These are phyloP conservation scores for Labia minor DNA, from an alignment of 2,888 invertebrate species.

Conservation along the genomic window DNA sequence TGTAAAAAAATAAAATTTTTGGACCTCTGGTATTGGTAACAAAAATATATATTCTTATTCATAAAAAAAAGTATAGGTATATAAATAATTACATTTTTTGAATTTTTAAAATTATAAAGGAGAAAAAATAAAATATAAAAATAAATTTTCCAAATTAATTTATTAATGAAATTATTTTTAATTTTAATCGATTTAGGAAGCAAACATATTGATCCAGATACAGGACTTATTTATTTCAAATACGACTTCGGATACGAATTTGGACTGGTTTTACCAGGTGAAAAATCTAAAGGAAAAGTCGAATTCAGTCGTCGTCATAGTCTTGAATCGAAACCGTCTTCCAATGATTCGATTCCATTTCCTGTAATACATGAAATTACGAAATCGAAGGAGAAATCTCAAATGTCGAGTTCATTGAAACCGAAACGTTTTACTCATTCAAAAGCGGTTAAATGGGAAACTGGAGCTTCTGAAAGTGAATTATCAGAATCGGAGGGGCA, in stretches of 20 bases:
- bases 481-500: conserved; percentile 47
- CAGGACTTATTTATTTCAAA: conserved; percentile 68
- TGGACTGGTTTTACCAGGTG: conserved; percentile 58
- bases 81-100: too few relatives aligned
- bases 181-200: conserved; percentile 50
- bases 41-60: too few relatives aligned
- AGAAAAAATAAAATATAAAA: too few relatives aligned
- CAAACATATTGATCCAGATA: conserved; percentile 64
- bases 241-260: conserved; percentile 73
- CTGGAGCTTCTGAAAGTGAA: conserved; percentile 51
- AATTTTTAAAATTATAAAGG: too few relatives aligned
- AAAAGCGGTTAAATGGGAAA: conserved; percentile 46
- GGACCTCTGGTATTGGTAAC: too few relatives aligned
- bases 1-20: too few relatives aligned
- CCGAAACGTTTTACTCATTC: conserved; percentile 37
- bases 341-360: conserved; percentile 47
- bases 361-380: conserved; percentile 55
- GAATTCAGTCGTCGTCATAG: conserved; percentile 20
- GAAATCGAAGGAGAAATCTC: neutral
- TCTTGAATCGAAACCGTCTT: conserved; percentile 40
- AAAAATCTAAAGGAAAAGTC: conserved; percentile 35
- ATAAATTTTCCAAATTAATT: too few relatives aligned
- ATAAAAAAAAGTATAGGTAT: too few relatives aligned
- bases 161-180: too few relatives aligned
- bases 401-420: conserved; percentile 32